Evolutionary conservation across 1,140 invertebrate species (phyloP).

Genomic region (Heliconius nattereri): DNA sequence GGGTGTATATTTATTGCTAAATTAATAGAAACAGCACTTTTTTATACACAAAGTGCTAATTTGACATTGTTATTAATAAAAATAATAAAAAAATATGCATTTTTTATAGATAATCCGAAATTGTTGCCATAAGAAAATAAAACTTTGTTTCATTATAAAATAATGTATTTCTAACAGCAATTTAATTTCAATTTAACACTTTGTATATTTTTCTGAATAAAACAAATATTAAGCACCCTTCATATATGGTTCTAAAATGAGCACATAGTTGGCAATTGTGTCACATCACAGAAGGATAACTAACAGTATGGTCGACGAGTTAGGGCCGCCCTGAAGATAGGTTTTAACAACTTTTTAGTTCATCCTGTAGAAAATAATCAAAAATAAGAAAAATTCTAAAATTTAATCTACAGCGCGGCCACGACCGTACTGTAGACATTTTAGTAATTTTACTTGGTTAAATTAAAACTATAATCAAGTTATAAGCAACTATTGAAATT

Average conservation of each 20-base stretch:
- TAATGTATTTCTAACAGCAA: background rate
- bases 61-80: background rate
- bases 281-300: constrained; percentile 7
- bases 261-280: constrained; percentile 5
- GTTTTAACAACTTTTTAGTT: no score
- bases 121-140: background rate
- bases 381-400: no score
- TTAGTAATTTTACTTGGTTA: background rate
- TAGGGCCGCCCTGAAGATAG: no score
- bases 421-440: background rate
- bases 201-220: constrained; percentile 11
- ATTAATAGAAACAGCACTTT: constrained; percentile 14
- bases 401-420: no score
- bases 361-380: no score
- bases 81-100: background rate
- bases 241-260: background rate
- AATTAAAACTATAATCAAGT: background rate
- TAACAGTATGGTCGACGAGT: background rate
- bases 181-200: background rate
- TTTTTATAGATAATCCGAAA: background rate
- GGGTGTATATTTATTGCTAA: constrained; percentile 37
- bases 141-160: background rate
- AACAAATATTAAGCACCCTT: constrained; percentile 26
- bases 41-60: background rate
- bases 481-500: background rate